Conservation (phyloP, 2,888 invertebrate species). For the Diarsia mendica region DNA sequence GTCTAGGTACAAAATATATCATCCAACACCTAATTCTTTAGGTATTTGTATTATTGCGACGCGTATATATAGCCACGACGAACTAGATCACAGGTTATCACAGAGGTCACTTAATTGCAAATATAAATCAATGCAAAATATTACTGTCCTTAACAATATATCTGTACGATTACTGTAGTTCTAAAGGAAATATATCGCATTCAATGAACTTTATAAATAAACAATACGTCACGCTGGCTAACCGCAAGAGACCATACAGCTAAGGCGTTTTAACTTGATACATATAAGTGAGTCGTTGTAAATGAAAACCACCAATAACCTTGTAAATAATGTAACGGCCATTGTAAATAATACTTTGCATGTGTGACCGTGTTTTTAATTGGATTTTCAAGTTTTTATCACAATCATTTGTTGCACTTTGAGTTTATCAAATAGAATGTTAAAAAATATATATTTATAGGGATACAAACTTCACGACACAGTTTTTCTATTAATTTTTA, state of each 20-base stretch:
- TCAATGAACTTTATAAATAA: slow-evolving; percentile 58
- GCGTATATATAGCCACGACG: slow-evolving; percentile 20
- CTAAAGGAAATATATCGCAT: slow-evolving; percentile 47
- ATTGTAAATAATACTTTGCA: slow-evolving; percentile 38
- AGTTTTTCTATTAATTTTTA: not conserved
- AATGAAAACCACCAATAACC: slow-evolving; percentile 42
- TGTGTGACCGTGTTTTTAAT: slow-evolving; percentile 4
- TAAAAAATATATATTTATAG: not conserved
- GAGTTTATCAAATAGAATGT: not conserved
- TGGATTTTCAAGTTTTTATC: slow-evolving; percentile 18
- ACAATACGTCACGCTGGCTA: slow-evolving; percentile 55
- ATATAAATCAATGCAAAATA: slow-evolving; percentile 58
- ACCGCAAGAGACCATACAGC: slow-evolving; percentile 50
- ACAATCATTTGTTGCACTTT: slow-evolving; percentile 11
- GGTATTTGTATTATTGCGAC: slow-evolving; percentile 46
- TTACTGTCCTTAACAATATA: slow-evolving; percentile 36
- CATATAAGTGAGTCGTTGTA: slow-evolving; percentile 23
- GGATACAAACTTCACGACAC: not conserved
- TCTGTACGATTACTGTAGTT: slow-evolving; percentile 27
- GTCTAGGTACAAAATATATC: slow-evolving; percentile 10
- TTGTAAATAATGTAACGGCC: slow-evolving; percentile 38
- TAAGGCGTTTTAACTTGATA: slow-evolving; percentile 43
- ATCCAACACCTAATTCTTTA: slow-evolving; percentile 46
- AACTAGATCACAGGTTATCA: slow-evolving; percentile 64
- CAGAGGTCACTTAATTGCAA: slow-evolving; percentile 53